Evolutionary conservation across 2,888 invertebrate species (phyloP).

Genomic region (Automeris io): DNA sequence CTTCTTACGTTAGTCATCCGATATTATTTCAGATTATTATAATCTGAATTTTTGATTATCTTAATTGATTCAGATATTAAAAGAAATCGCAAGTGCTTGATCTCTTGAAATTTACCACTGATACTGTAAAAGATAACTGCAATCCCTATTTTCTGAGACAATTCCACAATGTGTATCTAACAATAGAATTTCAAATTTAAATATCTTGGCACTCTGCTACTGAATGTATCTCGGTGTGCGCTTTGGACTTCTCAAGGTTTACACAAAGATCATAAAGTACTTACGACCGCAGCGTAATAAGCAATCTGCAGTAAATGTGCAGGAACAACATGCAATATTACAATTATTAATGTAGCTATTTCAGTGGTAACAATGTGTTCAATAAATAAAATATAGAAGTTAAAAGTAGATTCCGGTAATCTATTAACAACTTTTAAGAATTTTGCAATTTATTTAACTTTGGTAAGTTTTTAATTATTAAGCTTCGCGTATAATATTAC

Average conservation of each 20-base stretch:
- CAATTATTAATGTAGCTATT: neutral
- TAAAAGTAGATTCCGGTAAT: too few relatives aligned
- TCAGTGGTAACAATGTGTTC: neutral
- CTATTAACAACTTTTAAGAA: too few relatives aligned
- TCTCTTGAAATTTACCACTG: neutral
- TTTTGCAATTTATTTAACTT: too few relatives aligned
- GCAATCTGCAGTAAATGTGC: slow-evolving; percentile 1
- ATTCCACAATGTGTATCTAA: neutral
- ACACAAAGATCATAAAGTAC: slow-evolving; percentile 15
- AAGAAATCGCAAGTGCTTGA: too few relatives aligned
- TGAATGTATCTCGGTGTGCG: neutral
- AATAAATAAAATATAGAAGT: neutral
- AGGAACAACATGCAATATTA: slow-evolving; percentile 2
- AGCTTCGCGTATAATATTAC: too few relatives aligned
- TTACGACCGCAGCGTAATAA: slow-evolving; percentile 1
- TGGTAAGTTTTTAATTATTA: too few relatives aligned
- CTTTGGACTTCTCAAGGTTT: slow-evolving; percentile 9
- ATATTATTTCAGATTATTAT: too few relatives aligned
- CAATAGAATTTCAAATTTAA: neutral
- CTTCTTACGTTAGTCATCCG: too few relatives aligned
- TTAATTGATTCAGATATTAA: too few relatives aligned
- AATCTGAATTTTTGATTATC: too few relatives aligned
- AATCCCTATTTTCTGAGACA: neutral
- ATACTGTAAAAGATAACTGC: neutral
- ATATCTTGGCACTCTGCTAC: neutral